A percentile compares a stretch with the other conserved stretches of the same genome.
phyloP scores from a whole-genome alignment of 2,113 vertebrate genomes.

The Nicator chloris region DNA sequence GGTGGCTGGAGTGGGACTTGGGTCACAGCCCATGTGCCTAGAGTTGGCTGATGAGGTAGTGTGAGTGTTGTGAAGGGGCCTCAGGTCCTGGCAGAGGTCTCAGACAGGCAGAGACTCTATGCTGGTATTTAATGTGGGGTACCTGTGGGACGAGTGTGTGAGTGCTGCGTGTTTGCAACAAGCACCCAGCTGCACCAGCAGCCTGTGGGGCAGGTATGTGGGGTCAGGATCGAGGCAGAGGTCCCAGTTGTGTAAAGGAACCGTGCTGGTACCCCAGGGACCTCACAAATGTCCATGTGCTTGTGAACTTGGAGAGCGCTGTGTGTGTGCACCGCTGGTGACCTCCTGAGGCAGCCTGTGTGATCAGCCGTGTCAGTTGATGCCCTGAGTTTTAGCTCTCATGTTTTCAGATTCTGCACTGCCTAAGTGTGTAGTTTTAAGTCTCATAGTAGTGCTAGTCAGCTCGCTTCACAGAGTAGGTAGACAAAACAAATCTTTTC shows the following conservation, averaged over 20 bases:
- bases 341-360: not conserved
- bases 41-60: not conserved
- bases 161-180: accelerated
- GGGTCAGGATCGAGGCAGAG: not conserved
- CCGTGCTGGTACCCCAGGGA: not conserved
- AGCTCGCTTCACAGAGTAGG: too few relatives aligned
- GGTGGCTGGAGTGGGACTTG: not conserved
- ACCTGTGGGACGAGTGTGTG: accelerated
- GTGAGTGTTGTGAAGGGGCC: not conserved
- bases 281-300: not conserved
- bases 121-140: not conserved
- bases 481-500: too few relatives aligned
- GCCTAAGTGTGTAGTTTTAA: too few relatives aligned
- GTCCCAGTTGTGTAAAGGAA: not conserved
- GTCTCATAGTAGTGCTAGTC: too few relatives aligned
- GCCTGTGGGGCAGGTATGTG: not conserved
- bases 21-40: not conserved
- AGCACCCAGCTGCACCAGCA: not conserved
- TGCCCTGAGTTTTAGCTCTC: too few relatives aligned
- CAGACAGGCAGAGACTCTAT: not conserved
- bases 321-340: not conserved
- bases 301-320: not conserved
- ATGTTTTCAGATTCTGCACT: too few relatives aligned
- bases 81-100: accelerated
- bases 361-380: accelerated